Percentiles rank a stretch among this genome's conserved stretches.
Conservation (phyloP, 2,888 invertebrate species). For the Euphydryas editha region DNA sequence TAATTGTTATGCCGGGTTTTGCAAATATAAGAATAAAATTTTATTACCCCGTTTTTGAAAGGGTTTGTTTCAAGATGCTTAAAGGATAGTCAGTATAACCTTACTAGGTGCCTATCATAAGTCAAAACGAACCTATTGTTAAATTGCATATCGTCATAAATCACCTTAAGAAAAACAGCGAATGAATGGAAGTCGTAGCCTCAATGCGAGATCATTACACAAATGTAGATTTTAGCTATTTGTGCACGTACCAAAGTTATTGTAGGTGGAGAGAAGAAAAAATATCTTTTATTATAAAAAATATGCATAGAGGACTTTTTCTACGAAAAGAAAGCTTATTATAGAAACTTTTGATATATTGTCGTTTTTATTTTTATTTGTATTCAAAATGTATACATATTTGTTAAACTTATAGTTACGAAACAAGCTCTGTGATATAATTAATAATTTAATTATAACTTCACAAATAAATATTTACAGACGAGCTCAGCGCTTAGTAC, state of each 20-base stretch:
- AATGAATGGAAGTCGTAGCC: conserved; percentile 68
- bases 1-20: conserved; percentile 70
- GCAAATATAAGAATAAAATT: conserved; percentile 83
- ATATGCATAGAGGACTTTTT: conserved; percentile 58
- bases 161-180: conserved; percentile 72
- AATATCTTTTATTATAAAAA: conserved; percentile 58
- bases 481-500: conserved; percentile 27
- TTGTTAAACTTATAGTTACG: neutral
- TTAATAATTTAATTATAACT: neutral
- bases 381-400: conserved; percentile 20
- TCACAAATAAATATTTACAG: conserved; percentile 6
- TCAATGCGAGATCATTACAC: conserved; percentile 81
- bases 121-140: conserved; percentile 77
- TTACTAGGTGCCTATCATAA: conserved; percentile 65
- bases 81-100: conserved; percentile 76
- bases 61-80: conserved; percentile 73
- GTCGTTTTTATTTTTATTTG: conserved; percentile 54
- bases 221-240: conserved; percentile 81
- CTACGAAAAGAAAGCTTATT: conserved; percentile 75
- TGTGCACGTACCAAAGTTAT: conserved; percentile 72
- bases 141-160: conserved; percentile 79
- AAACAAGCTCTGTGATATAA: neutral
- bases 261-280: conserved; percentile 72
- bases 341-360: conserved; percentile 50
- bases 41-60: conserved; percentile 81